Evolutionary conservation across 1,140 invertebrate species (phyloP).

Genomic region (Brachionus paranguensis): DNA sequence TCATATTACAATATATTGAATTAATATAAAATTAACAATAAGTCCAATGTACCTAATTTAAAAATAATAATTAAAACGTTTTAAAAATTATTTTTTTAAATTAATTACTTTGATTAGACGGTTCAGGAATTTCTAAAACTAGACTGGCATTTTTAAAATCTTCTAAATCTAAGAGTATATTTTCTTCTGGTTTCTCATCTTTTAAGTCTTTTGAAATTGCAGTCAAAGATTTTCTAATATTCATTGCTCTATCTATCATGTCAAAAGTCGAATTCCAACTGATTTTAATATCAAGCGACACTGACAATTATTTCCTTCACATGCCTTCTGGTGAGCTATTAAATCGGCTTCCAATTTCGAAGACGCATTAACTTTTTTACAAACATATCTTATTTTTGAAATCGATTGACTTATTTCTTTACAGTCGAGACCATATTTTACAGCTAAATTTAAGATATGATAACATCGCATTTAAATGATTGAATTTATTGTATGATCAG

Average conservation of each 20-base stretch:
- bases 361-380: neutral
- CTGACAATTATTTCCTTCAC: neutral
- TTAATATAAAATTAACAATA: slow-evolving; percentile 1
- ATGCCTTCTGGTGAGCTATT: neutral
- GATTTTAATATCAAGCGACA: neutral
- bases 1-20: neutral
- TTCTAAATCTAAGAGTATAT: neutral
- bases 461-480: slow-evolving; percentile 2
- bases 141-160: neutral
- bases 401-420: neutral
- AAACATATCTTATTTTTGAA: slow-evolving; percentile 10
- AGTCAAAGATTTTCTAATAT: neutral
- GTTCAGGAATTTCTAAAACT: neutral
- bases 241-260: slow-evolving; percentile 3
- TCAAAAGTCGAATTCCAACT: slow-evolving; percentile 1
- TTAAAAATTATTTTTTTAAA: neutral
- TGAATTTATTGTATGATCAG: neutral
- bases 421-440: neutral
- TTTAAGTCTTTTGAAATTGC: neutral
- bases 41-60: neutral
- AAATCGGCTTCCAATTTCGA: neutral
- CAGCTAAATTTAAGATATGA: neutral
- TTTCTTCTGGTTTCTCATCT: neutral
- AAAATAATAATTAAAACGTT: neutral
- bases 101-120: neutral